A percentile compares a stretch with the other conserved stretches of the same genome.
Conservation (phyloP, 53 echinoderm and acorn worm genomes). For the Pentamera pediparva region DNA sequence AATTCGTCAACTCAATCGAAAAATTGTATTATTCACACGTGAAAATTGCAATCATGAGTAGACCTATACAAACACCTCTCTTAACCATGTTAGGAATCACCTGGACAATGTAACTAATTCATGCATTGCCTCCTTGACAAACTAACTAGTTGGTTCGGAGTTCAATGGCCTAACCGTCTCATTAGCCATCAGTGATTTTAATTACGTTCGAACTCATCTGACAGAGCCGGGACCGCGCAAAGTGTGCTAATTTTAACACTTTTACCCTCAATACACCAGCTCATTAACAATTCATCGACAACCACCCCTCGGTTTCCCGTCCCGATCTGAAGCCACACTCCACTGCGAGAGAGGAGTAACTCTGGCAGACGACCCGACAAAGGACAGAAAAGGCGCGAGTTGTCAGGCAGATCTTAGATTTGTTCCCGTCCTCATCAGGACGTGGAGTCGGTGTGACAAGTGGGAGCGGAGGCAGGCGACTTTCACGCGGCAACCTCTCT, state of each 20-base stretch:
- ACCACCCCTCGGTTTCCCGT: slow-evolving; percentile 11
- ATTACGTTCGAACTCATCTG: slow-evolving; percentile 13
- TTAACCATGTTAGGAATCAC: no score
- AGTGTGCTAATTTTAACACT: slow-evolving; percentile 35
- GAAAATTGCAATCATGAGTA: no score
- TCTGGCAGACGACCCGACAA: not conserved
- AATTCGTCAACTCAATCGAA: no score
- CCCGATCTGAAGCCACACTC: no score
- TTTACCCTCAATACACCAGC: slow-evolving; percentile 38
- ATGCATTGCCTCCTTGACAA: no score
- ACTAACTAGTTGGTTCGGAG: no score
- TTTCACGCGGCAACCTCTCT: slow-evolving; percentile 16
- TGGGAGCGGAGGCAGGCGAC: slow-evolving; percentile 27
- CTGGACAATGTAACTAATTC: no score
- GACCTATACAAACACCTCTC: no score
- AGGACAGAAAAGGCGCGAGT: slow-evolving; percentile 5
- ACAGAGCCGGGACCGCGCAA: slow-evolving; percentile 31
- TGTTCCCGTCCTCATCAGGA: slow-evolving; percentile 17
- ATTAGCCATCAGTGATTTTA: slow-evolving; percentile 32
- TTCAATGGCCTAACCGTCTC: slow-evolving; percentile 34
- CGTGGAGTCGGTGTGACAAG: slow-evolving; percentile 30
- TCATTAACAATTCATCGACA: slow-evolving; percentile 32
- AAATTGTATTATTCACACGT: no score
- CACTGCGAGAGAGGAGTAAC: no score
- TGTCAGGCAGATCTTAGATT: slow-evolving; percentile 4